Conservation (phyloP, 2,797 vertebrate species). For the Eleutherodactylus coqui region DNA sequence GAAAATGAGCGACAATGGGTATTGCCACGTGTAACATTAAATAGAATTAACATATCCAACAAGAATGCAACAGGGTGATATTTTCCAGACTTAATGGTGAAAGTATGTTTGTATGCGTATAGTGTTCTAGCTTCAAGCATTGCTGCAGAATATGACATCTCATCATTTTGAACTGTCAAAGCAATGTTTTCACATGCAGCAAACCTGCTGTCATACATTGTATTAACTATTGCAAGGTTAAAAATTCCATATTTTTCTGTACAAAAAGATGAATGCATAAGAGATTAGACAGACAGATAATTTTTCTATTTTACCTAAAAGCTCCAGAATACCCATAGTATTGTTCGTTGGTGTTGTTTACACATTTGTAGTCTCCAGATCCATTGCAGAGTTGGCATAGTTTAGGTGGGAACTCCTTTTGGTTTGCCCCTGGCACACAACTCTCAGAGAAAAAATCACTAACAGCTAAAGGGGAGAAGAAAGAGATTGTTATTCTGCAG, state of each 20-base stretch:
- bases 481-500: background rate
- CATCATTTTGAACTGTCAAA: background rate
- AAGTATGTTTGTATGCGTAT: too few species aligned
- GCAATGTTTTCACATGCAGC: background rate
- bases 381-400: slow-evolving; percentile 83
- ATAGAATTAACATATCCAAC: background rate
- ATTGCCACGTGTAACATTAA: background rate
- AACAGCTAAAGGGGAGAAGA: slow-evolving; percentile 75
- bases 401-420: slow-evolving; percentile 77
- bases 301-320: slow-evolving; percentile 84
- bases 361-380: slow-evolving; percentile 81
- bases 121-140: background rate
- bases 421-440: slow-evolving; percentile 87
- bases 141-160: background rate
- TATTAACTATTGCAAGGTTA: background rate
- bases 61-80: background rate
- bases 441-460: slow-evolving; percentile 87
- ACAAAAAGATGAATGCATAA: background rate
- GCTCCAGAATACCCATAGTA: slow-evolving; percentile 89
- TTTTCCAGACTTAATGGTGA: background rate
- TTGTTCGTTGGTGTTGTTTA: slow-evolving; percentile 81
- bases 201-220: background rate
- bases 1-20: background rate
- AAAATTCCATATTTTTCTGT: background rate
- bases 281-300: background rate